Percentiles rank a stretch among this genome's conserved stretches.
Conservation (phyloP, 23 tunicate species). For the Diplosoma virens region DNA sequence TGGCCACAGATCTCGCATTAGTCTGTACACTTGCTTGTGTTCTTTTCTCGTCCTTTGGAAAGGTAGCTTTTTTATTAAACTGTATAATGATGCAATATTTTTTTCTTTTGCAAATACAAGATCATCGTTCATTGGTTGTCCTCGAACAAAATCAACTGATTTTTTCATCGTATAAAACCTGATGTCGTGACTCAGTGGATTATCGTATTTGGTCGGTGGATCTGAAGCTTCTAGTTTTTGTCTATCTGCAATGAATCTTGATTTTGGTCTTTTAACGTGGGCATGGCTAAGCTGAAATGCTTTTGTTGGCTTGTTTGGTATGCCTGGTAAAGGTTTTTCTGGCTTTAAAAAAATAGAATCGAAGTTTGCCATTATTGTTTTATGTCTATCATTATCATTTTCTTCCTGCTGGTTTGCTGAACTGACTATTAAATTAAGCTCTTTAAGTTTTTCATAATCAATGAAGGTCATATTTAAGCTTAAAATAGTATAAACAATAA, state of each 20-base stretch:
- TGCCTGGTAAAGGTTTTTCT: slow-evolving; percentile 30
- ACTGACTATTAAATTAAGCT: not conserved
- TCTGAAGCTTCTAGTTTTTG: slow-evolving; percentile 7
- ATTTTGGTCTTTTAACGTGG: slow-evolving; percentile 41
- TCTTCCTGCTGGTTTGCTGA: not conserved
- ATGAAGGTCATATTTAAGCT: slow-evolving; percentile 22
- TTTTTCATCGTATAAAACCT: slow-evolving; percentile 20
- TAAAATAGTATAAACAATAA: no score
- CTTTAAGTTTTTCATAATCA: slow-evolving; percentile 43
- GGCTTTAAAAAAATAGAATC: slow-evolving; percentile 41
- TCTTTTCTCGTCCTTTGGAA: slow-evolving; percentile 71
- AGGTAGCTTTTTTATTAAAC: slow-evolving; percentile 48
- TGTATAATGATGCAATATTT: slow-evolving; percentile 17
- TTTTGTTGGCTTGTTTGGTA: slow-evolving; percentile 70
- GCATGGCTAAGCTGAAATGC: slow-evolving; percentile 60
- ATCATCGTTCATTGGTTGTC: slow-evolving; percentile 1
- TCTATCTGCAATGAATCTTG: slow-evolving; percentile 30
- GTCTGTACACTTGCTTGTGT: slow-evolving; percentile 39
- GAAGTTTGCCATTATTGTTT: slow-evolving; percentile 37
- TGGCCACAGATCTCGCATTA: slow-evolving; percentile 70
- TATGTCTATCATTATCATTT: slow-evolving; percentile 11
- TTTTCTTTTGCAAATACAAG: slow-evolving; percentile 38
- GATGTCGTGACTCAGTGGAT: slow-evolving; percentile 39
- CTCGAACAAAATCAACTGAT: not conserved
- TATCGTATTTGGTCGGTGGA: slow-evolving; percentile 51